These are phyloP conservation scores for Brassicogethes aeneus DNA, from an alignment of 2,888 invertebrate species.

Conservation along the genomic window DNA sequence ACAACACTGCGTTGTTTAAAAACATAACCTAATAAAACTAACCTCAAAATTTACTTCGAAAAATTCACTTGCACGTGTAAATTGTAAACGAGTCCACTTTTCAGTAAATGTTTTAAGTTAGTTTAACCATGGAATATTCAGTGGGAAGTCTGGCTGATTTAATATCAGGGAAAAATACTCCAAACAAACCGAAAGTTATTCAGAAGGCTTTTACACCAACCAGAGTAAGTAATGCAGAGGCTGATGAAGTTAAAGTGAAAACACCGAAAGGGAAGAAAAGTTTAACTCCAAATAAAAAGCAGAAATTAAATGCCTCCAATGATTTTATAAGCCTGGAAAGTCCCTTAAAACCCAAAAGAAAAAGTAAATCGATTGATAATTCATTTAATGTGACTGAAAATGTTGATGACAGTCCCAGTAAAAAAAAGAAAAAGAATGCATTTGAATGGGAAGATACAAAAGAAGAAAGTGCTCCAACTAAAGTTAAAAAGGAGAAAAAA, in stretches of 20 bases:
- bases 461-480: background rate
- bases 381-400: background rate
- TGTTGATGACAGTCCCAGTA: background rate
- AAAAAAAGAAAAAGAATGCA: background rate
- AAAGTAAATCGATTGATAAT: conserved; percentile 5
- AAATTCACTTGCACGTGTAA: too few species aligned
- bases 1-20: too few species aligned
- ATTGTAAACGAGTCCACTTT: too few species aligned
- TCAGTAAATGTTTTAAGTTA: too few species aligned
- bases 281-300: too few species aligned
- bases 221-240: too few species aligned
- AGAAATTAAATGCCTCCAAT: background rate
- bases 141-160: conserved; percentile 51
- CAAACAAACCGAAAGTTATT: conserved; percentile 44
- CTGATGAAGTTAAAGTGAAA: background rate
- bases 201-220: conserved; percentile 5
- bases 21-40: too few species aligned
- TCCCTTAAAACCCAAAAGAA: background rate
- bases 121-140: conserved; percentile 31
- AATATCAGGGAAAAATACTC: conserved; percentile 48
- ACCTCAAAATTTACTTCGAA: too few species aligned
- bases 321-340: background rate
- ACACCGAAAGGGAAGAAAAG: conserved; percentile 1
- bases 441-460: conserved; percentile 3
- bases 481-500: background rate